These are phyloP conservation scores for Neuroterus valhalla DNA, from an alignment of 1,140 invertebrate genomes.

Conservation along the genomic window DNA sequence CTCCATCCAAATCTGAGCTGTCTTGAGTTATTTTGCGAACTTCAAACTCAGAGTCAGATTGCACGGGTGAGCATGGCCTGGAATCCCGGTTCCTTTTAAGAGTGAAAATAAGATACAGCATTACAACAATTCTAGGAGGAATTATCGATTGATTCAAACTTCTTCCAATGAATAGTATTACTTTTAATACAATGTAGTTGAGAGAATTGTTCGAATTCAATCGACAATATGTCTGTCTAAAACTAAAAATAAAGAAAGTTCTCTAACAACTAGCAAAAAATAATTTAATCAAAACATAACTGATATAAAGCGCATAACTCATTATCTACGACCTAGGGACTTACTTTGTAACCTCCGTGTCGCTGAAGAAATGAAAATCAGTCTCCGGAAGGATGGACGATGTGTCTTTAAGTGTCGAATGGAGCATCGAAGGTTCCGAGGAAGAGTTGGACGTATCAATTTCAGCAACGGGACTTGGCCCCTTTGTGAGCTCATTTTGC, in stretches of 20 bases:
- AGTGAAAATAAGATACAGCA: constrained; percentile 56
- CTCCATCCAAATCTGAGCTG: constrained; percentile 74
- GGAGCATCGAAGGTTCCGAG: constrained; percentile 35
- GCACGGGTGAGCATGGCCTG: constrained; percentile 86
- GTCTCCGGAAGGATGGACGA: constrained; percentile 66
- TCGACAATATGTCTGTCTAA: neutral
- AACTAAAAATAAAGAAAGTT: constrained; percentile 21
- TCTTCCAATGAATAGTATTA: neutral
- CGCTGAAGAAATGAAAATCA: constrained; percentile 93
- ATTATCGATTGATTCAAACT: neutral
- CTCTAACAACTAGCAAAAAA: neutral
- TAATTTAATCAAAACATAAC: constrained; percentile 16
- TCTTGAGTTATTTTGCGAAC: constrained; percentile 79
- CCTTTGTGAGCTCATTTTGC: constrained; percentile 61
- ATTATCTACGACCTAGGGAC: constrained; percentile 50
- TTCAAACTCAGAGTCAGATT: constrained; percentile 96
- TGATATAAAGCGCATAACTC: neutral
- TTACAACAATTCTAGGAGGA: constrained; percentile 48
- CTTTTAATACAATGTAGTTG: too few species aligned
- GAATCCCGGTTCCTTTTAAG: constrained; percentile 79
- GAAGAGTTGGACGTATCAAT: constrained; percentile 49
- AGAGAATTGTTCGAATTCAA: neutral
- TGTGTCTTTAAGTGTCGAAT: constrained; percentile 42
- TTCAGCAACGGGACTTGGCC: constrained; percentile 58
- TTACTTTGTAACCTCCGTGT: constrained; percentile 89